Evolutionary conservation across 2,888 invertebrate genomes (phyloP), one percentile per base, ranked within the genome.

Genomic region (Chaitophorus viminalis): DNA sequence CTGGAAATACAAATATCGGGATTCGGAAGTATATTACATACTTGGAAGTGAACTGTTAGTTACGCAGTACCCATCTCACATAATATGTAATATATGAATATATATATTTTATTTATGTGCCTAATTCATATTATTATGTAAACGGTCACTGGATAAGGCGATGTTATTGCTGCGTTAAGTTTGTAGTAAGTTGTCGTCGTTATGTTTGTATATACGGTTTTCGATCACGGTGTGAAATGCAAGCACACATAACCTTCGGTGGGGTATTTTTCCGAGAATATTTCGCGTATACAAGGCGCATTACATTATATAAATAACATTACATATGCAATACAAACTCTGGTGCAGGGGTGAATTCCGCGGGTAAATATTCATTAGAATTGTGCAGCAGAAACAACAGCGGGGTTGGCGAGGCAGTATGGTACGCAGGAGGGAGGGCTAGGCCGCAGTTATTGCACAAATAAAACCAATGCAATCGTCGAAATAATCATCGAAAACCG

Each of bases 241-340:
- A n/a, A 75, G 39, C 83, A 39, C 75, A 46, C 75, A 65, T 60
- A 83, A 83, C 60, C 29, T 75, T 39, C 65, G 39, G 9, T 25
- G 75, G 60, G 39, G 75, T 65, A 76, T 76, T 21, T 21, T 75
- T 39, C 65, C 75, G 46, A 76, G 83, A 75, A 77, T 72, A 78
- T 46, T 46, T 68, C 68, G 46, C 68, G 68, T 54, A 85, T 60
- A 60, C 46, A 46, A 39, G 60, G 60, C 39, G 60, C 60, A 74
- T 79, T 87, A 54, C 89, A 89, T 89, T 89, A 89, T 89, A 89
- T 88, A 89, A 89, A 89, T 89, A 89, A 89, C 89, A 89, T 89
- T 89, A 89, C 88, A 75, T 83, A 89, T 89, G 81, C 89, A 89
- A 87, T 79, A 25, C 86, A 78, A 87, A 87, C 86, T 78, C 39